These are phyloP conservation scores for Fopius arisanus DNA, from an alignment of 1,140 invertebrate genomes.

Conservation along the genomic window DNA sequence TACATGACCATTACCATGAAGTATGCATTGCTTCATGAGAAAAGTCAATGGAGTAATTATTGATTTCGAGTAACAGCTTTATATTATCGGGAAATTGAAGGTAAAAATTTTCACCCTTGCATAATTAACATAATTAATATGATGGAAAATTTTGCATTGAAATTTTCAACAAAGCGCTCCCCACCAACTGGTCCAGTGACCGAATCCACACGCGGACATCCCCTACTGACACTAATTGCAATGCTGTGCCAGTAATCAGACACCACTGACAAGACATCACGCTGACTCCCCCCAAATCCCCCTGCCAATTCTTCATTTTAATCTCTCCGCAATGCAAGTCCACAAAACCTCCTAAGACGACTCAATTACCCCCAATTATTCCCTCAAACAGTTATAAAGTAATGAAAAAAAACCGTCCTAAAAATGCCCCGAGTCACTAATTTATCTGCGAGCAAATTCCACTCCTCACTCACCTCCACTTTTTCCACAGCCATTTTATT, in stretches of 20 bases:
- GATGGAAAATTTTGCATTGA: too few species aligned
- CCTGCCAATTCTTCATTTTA: not conserved
- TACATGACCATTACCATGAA: too few species aligned
- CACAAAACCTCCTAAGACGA: not conserved
- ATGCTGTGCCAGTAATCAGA: conserved; percentile 49
- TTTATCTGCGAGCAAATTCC: not conserved
- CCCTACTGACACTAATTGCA: conserved; percentile 52
- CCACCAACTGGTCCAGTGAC: not conserved
- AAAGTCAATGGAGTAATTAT: too few species aligned
- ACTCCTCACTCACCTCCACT: conserved; percentile 18
- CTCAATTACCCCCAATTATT: conserved; percentile 2
- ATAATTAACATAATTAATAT: too few species aligned
- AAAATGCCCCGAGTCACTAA: not conserved
- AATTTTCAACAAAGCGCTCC: not conserved
- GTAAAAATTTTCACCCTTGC: too few species aligned
- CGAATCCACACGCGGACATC: conserved; percentile 1
- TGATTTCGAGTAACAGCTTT: too few species aligned
- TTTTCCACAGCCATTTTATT: conserved; percentile 37
- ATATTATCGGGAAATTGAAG: not conserved
- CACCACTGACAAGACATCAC: conserved; percentile 35
- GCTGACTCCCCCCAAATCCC: not conserved
- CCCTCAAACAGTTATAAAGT: not conserved
- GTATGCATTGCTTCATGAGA: too few species aligned
- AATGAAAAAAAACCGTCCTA: not conserved
- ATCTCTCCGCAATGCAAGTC: not conserved